Conservation (phyloP, 2,113 vertebrate species). For the Hiodon alosoides region DNA sequence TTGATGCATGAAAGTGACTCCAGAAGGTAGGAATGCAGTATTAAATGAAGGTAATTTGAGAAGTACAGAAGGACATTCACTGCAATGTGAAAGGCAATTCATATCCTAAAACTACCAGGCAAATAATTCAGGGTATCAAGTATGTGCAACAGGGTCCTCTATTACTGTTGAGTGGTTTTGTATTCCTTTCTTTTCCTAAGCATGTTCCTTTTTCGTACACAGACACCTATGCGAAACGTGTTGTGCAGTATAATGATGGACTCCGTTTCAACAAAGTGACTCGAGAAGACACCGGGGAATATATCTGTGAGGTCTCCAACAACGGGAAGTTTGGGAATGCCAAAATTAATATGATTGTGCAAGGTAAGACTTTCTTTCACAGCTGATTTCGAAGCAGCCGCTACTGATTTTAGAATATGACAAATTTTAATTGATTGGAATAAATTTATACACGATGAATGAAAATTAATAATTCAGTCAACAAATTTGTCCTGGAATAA, state of each 20-base stretch:
- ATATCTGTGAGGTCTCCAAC: constrained; percentile 56
- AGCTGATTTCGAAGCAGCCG: background rate
- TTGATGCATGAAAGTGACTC: too few relatives aligned
- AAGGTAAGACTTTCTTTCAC: constrained; percentile 45
- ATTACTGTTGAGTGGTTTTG: background rate
- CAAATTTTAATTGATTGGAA: background rate
- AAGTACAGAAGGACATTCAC: too few relatives aligned
- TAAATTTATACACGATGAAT: too few relatives aligned
- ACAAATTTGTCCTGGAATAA: too few relatives aligned
- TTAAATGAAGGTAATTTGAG: too few relatives aligned
- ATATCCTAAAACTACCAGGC: too few relatives aligned
- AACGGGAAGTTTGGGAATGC: constrained; percentile 30
- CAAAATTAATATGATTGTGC: constrained; percentile 48
- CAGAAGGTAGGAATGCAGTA: too few relatives aligned
- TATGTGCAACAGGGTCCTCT: too few relatives aligned
- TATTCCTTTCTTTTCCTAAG: background rate
- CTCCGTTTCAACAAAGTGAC: constrained; percentile 53
- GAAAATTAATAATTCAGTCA: too few relatives aligned
- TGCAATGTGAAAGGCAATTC: too few relatives aligned
- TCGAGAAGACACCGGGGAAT: constrained; percentile 51
- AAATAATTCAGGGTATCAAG: too few relatives aligned
- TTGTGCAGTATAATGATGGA: constrained; percentile 31
- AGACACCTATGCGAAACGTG: constrained; percentile 41
- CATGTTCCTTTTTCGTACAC: constrained; percentile 18
- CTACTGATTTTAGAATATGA: background rate